Evolutionary conservation across 2,888 invertebrate genomes (phyloP), one percentile per base, ranked within the genome.

Genomic region (Tipula lateralis): DNA sequence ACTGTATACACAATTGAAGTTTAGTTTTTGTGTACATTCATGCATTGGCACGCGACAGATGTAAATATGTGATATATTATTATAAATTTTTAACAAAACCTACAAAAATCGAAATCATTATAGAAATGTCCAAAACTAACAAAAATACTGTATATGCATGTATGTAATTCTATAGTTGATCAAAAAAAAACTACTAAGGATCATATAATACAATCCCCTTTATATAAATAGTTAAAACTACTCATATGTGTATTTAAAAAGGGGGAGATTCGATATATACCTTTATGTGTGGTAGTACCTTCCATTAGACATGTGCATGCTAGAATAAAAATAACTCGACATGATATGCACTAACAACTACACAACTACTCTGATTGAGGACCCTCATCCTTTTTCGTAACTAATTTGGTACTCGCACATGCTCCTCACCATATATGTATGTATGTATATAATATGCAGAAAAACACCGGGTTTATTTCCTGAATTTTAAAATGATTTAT

Each of bases 41-140:
- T 66, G 66, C 66, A 66, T 66, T 66, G 66, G 66, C 66, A 66
- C 66, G 66, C 66, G 66, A 66, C 66, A 66, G 66, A 66, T 66
- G 66, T 66, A 66, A 66, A 66, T 66, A 66, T 66, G 66, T 66
- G 66, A 66, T 66, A 66, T 66, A 66, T 66, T 66, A 66, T 66
- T 66, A 66, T 66, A 66, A 66, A 66, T 66, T 50, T 9, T 24
- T 24, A 66, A 66, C 66, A 66, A 66, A 19, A 66, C 7, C 66
- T 24, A 9, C 24, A 66, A 66, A 66, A 66, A 66, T 66, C 66
- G 66, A 66, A 66, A 66, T 66, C 66, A 66, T 66, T 66, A 66
- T 66, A 24, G 9, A 66, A 66, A 66, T 66, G 66, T 66, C 66
- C 66, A 66, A 66, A 66, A 66, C 66, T 66, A 66, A 66, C 66